Base-by-base conservation (phyloP, 1,140 invertebrate species). In the Orussus abietinus region DNA sequence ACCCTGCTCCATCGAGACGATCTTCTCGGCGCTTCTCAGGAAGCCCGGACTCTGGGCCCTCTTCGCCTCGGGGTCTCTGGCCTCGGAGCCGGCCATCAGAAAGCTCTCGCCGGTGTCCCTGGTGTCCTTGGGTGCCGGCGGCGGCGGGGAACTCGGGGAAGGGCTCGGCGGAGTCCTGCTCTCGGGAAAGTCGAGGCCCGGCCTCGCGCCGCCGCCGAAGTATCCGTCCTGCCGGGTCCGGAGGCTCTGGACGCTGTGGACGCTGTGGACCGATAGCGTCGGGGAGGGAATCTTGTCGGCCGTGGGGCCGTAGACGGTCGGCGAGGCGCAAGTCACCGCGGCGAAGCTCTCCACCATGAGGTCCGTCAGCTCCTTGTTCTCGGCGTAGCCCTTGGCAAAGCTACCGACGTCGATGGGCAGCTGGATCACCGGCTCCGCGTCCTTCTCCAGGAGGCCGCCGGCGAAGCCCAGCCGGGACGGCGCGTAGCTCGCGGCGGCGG, bases 141-240 rank as follows among this genome's bases (percentile, higher is more conserved):
- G 86, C n/a, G 87, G 86, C 5, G 87, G 87, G 26, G 75, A 76
- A 67, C 81, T 83, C 9, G 81, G 77, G 20, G 79, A 79, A 47
- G 75, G 76, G 44, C 63, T 70, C 7, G 59, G 63, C 25, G 72
- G 70, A 19, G 72, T 68, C 59, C 74, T 72, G 46, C 63, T 73
- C 57, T 79, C 75, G 13, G 74, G 63, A 48, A 75, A 77, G 46
- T 69, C 73, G 14, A 79, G 60, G 41, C 78, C 75, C 12, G 78
- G 41, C 45, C 69, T 69, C 0, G 66, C 55, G 13, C 66, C 61
- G 55, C 75, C 72, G 9, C 63, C 74, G 25, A 79, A 65, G 49
- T 82, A 82, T n/a, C 79, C 79, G 60, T 83, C 80, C 50, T 81
- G 75, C 45, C 80, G 70, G 15, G 81, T 83, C 53, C 81, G 77